These are phyloP conservation scores for Galbula dea DNA, from an alignment of 2,113 vertebrate species.

Conservation along the genomic window DNA sequence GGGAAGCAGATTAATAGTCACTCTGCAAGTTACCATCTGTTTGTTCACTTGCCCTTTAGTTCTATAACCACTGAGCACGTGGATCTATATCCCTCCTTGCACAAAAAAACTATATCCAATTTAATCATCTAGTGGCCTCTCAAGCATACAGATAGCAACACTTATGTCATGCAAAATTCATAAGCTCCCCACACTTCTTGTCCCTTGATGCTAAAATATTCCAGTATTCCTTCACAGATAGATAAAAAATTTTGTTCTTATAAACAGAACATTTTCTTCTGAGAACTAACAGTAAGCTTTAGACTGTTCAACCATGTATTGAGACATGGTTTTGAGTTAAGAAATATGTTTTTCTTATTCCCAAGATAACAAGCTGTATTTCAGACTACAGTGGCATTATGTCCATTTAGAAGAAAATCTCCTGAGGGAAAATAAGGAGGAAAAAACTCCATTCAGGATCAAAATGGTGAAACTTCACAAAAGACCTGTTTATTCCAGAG, in stretches of 20 bases:
- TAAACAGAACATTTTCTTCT: conserved; percentile 35
- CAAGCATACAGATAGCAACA: conserved; percentile 6
- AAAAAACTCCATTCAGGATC: conserved; percentile 51
- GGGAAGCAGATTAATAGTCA: not conserved
- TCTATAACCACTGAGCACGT: not conserved
- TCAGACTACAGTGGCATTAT: conserved; percentile 59
- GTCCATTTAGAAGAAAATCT: conserved; percentile 68
- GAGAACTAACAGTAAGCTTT: conserved; percentile 19
- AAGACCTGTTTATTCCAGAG: conserved; percentile 59
- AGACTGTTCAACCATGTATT: conserved; percentile 23
- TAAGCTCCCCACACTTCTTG: conserved; percentile 40
- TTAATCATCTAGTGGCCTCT: conserved; percentile 34
- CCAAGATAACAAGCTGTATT: conserved; percentile 48
- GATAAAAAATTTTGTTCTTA: conserved; percentile 15
- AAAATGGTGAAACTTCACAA: conserved; percentile 61
- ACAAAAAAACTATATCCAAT: not conserved
- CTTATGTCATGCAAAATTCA: conserved; percentile 34
- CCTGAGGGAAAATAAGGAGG: conserved; percentile 44
- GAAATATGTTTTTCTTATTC: conserved; percentile 57
- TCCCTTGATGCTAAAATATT: conserved; percentile 48
- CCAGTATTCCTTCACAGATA: conserved; percentile 17
- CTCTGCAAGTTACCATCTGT: not conserved
- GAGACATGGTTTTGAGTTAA: conserved; percentile 48
- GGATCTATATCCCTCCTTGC: not conserved
- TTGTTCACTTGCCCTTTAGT: not conserved